These are phyloP conservation scores for Zaprionus vittiger DNA, from an alignment of 1,140 invertebrate genomes.

Conservation along the genomic window DNA sequence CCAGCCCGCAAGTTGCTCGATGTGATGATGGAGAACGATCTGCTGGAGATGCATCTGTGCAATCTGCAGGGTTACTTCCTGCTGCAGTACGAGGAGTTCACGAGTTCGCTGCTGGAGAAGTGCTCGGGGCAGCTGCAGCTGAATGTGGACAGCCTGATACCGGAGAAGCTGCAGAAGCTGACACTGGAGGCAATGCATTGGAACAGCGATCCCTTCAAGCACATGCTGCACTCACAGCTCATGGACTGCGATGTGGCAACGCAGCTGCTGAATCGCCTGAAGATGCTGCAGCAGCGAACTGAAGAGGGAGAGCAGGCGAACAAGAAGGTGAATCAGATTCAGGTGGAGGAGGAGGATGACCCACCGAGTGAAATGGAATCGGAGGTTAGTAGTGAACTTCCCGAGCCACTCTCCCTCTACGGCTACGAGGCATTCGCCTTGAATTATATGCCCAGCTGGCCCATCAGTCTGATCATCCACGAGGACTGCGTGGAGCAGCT, in stretches of 20 bases:
- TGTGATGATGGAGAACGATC: constrained; percentile 32
- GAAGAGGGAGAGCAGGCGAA: neutral
- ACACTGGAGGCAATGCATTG: constrained; percentile 26
- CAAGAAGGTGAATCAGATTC: neutral
- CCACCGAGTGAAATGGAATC: constrained; percentile 8
- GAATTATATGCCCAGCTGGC: constrained; percentile 58
- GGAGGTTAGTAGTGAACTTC: neutral
- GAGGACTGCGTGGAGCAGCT: constrained; percentile 42
- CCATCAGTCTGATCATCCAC: constrained; percentile 56
- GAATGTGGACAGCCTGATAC: constrained; percentile 39
- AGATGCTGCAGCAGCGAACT: no score
- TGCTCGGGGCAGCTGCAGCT: constrained; percentile 22
- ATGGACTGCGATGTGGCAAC: constrained; percentile 40
- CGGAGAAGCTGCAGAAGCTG: constrained; percentile 44
- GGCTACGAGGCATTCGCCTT: constrained; percentile 56
- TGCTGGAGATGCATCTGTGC: constrained; percentile 41
- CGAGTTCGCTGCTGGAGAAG: constrained; percentile 26
- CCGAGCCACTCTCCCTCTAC: constrained; percentile 13
- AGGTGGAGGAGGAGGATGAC: neutral
- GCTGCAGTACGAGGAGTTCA: constrained; percentile 39
- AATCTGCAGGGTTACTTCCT: constrained; percentile 52
- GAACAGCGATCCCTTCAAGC: constrained; percentile 41
- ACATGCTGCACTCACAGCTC: constrained; percentile 48
- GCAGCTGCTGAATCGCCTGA: constrained; percentile 23
- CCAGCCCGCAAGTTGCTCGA: constrained; percentile 55